phyloP scores from a whole-genome alignment of 2,113 vertebrate species.

The Cebus imitator region DNA sequence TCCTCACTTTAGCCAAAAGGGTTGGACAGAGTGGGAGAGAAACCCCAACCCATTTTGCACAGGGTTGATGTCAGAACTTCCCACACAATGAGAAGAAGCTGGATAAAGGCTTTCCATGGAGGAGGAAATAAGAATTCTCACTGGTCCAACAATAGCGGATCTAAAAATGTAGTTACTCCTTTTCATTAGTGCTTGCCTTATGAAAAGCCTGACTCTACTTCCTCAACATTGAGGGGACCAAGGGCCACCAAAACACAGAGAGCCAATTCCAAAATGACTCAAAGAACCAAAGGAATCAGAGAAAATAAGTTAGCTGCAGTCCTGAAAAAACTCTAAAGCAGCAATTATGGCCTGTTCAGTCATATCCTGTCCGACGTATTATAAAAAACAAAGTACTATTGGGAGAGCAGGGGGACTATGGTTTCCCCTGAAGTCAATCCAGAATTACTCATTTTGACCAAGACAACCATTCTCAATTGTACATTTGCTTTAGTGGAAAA shows the following conservation, averaged over 20 bases:
- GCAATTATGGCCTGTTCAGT: slow-evolving; percentile 50
- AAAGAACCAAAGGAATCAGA: slow-evolving; percentile 27
- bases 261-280: slow-evolving; percentile 57
- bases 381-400: slow-evolving; percentile 40
- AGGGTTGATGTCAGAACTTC: background rate
- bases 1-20: background rate
- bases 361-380: slow-evolving; percentile 47
- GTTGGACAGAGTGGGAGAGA: background rate
- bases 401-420: background rate
- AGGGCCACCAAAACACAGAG: background rate
- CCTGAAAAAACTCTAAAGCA: slow-evolving; percentile 52
- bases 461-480: background rate
- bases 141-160: background rate
- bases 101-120: background rate
- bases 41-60: background rate
- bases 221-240: background rate
- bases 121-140: background rate
- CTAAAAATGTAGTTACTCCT: background rate
- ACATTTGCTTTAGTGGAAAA: background rate
- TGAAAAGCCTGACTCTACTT: background rate
- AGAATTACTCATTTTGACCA: slow-evolving; percentile 42
- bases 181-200: background rate
- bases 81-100: background rate
- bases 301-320: slow-evolving; percentile 22
- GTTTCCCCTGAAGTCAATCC: slow-evolving; percentile 49